Percentiles rank a stretch among this genome's conserved stretches.
Conservation (phyloP, 2,797 vertebrate species). For the Bothrops alternatus region DNA sequence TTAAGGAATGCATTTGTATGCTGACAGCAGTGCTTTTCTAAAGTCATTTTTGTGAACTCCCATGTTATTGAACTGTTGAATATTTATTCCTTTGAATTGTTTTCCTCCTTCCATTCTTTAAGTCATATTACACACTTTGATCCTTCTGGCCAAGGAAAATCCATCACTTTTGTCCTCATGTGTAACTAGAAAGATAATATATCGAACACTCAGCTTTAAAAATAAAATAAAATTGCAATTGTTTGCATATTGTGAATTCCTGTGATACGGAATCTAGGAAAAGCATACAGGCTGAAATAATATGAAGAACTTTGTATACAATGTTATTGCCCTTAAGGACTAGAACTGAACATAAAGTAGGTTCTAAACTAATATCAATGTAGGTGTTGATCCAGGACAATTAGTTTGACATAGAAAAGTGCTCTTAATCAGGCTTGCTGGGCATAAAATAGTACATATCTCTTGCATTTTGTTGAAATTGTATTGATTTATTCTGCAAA, state of each 20-base stretch:
- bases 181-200: constrained; percentile 21
- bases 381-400: not conserved
- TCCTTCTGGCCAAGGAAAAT: constrained; percentile 38
- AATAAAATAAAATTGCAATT: constrained; percentile 13
- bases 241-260: constrained; percentile 9
- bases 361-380: not conserved
- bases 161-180: constrained; percentile 16
- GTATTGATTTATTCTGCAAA: not conserved
- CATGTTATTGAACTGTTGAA: constrained; percentile 44
- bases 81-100: constrained; percentile 43
- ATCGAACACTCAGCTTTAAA: not conserved
- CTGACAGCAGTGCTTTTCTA: not conserved
- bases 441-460: not conserved
- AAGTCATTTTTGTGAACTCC: constrained; percentile 33
- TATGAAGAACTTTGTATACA: not conserved
- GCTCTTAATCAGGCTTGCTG: not conserved
- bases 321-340: not conserved
- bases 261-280: not conserved
- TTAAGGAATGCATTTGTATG: constrained; percentile 14
- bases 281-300: not conserved
- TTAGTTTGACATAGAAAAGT: not conserved
- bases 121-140: constrained; percentile 14
- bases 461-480: not conserved
- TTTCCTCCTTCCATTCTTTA: constrained; percentile 20
- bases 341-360: not conserved